phyloP scores from a whole-genome alignment of 2,113 vertebrate species.

The Protomyctophum bolini region DNA sequence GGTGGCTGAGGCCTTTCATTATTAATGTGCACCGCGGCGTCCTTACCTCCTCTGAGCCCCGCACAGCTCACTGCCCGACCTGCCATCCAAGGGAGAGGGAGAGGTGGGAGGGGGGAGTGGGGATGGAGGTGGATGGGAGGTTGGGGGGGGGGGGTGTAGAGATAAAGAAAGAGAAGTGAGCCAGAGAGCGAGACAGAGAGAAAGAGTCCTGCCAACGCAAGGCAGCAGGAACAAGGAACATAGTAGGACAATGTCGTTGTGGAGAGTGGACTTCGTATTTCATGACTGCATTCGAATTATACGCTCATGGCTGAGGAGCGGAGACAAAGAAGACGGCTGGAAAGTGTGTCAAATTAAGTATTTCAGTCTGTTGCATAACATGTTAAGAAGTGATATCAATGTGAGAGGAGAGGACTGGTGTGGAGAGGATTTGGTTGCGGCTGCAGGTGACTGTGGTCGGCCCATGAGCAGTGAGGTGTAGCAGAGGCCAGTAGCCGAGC shows the following conservation, averaged over 20 bases:
- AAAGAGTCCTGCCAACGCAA: not conserved
- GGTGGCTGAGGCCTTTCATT: slow-evolving; percentile 83
- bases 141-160: slow-evolving; percentile 24
- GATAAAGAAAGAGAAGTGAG: slow-evolving; percentile 73
- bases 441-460: slow-evolving; percentile 52
- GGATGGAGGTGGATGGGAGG: not conserved
- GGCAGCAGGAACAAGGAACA: slow-evolving; percentile 8
- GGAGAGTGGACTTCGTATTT: slow-evolving; percentile 25
- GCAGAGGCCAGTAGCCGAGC: slow-evolving; percentile 14
- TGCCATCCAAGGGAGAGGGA: slow-evolving; percentile 75
- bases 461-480: slow-evolving; percentile 52
- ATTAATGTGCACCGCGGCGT: slow-evolving; percentile 85
- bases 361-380: not conserved
- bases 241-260: slow-evolving; percentile 6
- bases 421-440: slow-evolving; percentile 44
- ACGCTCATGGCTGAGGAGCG: slow-evolving; percentile 7
- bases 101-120: slow-evolving; percentile 17
- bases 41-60: slow-evolving; percentile 81
- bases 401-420: too few relatives aligned
- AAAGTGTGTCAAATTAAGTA: slow-evolving; percentile 11
- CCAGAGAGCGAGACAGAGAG: slow-evolving; percentile 29
- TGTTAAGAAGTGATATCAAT: not conserved
- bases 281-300: slow-evolving; percentile 13
- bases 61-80: slow-evolving; percentile 82
- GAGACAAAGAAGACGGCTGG: not conserved